phyloP scores from a whole-genome alignment of 35 echinoderm and acorn worm genomes.

The Heliocidaris tuberculata region DNA sequence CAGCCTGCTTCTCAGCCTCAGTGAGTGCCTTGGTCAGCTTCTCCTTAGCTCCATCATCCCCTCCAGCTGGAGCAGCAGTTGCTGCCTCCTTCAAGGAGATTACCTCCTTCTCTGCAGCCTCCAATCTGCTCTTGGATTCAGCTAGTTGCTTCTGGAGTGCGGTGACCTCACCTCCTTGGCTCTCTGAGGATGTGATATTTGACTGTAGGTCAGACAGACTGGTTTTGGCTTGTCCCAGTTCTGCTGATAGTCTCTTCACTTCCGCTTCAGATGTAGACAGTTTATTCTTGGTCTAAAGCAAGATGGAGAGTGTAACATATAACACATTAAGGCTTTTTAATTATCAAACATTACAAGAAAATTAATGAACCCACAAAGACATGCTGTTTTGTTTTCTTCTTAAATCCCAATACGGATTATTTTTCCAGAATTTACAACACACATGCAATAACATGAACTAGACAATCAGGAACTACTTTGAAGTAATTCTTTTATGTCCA shows the following conservation, averaged over 20 bases:
- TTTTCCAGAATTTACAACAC: too few relatives aligned
- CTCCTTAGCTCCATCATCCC: conserved; percentile 20
- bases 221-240: conserved; percentile 60
- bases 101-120: conserved; percentile 41
- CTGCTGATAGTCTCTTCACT: conserved; percentile 57
- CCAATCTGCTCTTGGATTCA: conserved; percentile 44
- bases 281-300: conserved; percentile 62
- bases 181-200: background rate
- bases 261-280: conserved; percentile 39
- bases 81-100: conserved; percentile 33
- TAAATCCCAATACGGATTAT: too few relatives aligned
- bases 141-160: conserved; percentile 58
- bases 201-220: conserved; percentile 37
- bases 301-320: conserved; percentile 8
- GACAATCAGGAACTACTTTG: background rate
- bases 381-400: too few relatives aligned
- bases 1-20: conserved; percentile 35
- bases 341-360: background rate
- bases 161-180: background rate
- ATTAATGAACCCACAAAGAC: background rate
- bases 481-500: background rate
- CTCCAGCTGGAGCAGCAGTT: conserved; percentile 19
- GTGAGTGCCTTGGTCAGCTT: background rate
- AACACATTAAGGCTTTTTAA: background rate
- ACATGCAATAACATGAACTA: background rate